These are phyloP conservation scores for Trilocha varians DNA, from an alignment of 2,888 invertebrate species.

Conservation along the genomic window DNA sequence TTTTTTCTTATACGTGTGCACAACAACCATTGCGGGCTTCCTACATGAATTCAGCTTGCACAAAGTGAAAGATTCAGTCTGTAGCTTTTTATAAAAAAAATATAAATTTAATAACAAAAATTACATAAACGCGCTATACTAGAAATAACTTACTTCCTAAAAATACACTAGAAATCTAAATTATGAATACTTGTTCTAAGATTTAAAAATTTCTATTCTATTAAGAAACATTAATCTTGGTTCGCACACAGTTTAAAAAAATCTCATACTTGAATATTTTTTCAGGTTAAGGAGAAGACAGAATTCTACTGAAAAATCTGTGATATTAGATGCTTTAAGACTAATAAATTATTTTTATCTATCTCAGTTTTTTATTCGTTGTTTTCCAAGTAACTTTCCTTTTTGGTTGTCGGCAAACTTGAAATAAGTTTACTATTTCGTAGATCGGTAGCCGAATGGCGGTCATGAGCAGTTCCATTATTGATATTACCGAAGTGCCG, in stretches of 20 bases:
- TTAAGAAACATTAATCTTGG: too few relatives aligned
- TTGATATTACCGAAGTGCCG: conserved; percentile 53
- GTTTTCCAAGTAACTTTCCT: conserved; percentile 2
- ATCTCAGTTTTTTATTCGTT: neutral
- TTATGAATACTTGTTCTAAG: too few relatives aligned
- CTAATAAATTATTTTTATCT: conserved; percentile 9
- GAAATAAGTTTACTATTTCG: conserved; percentile 16
- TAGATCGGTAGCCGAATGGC: conserved; percentile 29
- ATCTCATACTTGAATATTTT: neutral
- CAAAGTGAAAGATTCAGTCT: too few relatives aligned
- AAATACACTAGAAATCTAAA: too few relatives aligned
- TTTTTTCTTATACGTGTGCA: too few relatives aligned
- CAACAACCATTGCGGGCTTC: too few relatives aligned
- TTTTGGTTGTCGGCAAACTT: neutral
- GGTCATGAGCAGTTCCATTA: conserved; percentile 42
- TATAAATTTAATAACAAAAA: too few relatives aligned
- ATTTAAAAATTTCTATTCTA: too few relatives aligned
- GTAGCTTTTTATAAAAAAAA: too few relatives aligned
- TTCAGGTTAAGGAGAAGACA: neutral
- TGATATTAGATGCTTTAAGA: neutral
- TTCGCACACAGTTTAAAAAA: neutral
- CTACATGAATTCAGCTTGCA: too few relatives aligned
- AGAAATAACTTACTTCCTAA: too few relatives aligned
- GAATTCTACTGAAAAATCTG: neutral
- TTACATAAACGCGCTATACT: too few relatives aligned